Evolutionary conservation across 1,140 invertebrate species (phyloP).

Genomic region (Elysia chlorotica): DNA sequence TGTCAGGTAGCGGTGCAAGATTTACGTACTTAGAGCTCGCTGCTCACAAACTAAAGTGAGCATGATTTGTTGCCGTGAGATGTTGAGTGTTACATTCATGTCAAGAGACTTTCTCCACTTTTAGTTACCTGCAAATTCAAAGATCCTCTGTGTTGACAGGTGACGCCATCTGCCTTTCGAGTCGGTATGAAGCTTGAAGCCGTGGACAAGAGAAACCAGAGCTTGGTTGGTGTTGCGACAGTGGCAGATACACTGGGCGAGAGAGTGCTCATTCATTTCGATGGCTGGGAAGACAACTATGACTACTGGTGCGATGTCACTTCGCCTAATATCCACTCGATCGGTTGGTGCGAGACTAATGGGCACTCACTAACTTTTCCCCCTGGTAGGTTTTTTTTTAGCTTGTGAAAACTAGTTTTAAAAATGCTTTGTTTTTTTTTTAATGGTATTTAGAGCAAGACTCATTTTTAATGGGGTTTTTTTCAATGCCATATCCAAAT

Average conservation of each 20-base stretch:
- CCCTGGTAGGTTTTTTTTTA: constrained; percentile 72
- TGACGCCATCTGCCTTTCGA: constrained; percentile 77
- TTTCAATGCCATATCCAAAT: no score
- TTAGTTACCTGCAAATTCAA: background rate
- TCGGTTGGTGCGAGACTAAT: constrained; percentile 88
- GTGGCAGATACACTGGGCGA: constrained; percentile 58
- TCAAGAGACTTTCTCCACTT: no score
- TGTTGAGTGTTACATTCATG: no score
- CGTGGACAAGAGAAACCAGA: constrained; percentile 87
- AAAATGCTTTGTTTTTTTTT: no score
- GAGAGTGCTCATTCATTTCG: constrained; percentile 59
- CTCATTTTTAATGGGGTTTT: no score
- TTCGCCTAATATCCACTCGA: constrained; percentile 91
- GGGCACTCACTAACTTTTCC: constrained; percentile 82
- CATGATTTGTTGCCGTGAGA: no score
- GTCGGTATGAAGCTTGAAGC: constrained; percentile 94
- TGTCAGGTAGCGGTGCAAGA: no score
- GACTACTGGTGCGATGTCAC: constrained; percentile 68
- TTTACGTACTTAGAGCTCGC: no score
- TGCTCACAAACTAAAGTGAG: no score
- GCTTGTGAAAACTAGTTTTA: no score
- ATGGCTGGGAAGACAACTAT: constrained; percentile 61
- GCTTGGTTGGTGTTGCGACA: constrained; percentile 68
- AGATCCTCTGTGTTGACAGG: constrained; percentile 55
- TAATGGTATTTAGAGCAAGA: no score